These are phyloP conservation scores for Ormyrus nitidulus DNA, from an alignment of 2,888 invertebrate genomes.

Conservation along the genomic window DNA sequence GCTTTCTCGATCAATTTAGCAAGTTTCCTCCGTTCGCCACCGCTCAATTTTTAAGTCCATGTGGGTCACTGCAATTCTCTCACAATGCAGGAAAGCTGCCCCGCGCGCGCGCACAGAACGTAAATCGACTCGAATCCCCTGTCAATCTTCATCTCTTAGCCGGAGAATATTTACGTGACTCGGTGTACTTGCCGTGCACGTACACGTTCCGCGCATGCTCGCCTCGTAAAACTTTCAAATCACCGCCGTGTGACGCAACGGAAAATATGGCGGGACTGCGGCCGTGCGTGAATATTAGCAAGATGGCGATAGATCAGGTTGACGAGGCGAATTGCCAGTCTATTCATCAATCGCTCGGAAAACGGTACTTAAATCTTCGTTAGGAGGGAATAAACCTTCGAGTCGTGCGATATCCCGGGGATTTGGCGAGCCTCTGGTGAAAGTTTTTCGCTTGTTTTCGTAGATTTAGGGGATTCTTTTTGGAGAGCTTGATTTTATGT, in stretches of 20 bases:
- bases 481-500: too few relatives aligned
- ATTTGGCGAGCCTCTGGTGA: too few relatives aligned
- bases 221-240: constrained; percentile 31
- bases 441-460: too few relatives aligned
- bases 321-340: background rate
- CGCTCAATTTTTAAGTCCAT: too few relatives aligned
- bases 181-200: background rate
- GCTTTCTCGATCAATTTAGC: constrained; percentile 9
- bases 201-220: background rate
- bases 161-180: background rate
- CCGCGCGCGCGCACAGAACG: background rate
- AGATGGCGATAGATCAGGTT: background rate
- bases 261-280: constrained; percentile 8
- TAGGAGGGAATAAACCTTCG: too few relatives aligned
- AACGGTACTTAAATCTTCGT: too few relatives aligned
- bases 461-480: too few relatives aligned
- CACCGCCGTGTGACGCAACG: background rate
- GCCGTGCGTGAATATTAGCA: background rate
- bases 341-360: background rate
- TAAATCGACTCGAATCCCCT: background rate
- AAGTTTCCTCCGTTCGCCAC: background rate
- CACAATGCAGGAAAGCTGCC: background rate
- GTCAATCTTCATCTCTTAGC: background rate
- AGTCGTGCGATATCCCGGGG: too few relatives aligned
- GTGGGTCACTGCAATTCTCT: background rate